Conservation (phyloP, 2,797 vertebrate species). For the Cynodonichthys magdalenae region DNA sequence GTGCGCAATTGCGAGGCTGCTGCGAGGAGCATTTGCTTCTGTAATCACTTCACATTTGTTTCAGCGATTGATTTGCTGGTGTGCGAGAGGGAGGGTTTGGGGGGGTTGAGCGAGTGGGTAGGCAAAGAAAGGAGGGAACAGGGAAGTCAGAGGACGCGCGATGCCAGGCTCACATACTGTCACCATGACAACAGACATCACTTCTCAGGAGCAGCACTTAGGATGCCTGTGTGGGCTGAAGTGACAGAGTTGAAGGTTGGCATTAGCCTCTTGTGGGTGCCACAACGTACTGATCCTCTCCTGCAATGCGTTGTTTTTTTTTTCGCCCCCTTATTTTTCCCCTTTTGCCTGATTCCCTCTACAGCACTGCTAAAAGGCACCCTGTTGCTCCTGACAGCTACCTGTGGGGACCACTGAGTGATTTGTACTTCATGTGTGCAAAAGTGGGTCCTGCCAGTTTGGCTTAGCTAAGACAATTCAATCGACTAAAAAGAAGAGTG, state of each 20-base stretch:
- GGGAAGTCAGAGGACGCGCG: conserved; percentile 69
- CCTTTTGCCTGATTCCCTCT: conserved; percentile 20
- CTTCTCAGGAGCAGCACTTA: conserved; percentile 78
- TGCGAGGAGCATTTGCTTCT: conserved; percentile 60
- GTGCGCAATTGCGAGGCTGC: conserved; percentile 55
- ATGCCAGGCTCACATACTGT: conserved; percentile 73
- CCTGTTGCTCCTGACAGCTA: conserved; percentile 45
- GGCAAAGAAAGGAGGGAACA: conserved; percentile 33
- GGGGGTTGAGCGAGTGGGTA: conserved; percentile 59
- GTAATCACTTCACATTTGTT: conserved; percentile 80
- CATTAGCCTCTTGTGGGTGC: conserved; percentile 70
- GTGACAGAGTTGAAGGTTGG: conserved; percentile 71
- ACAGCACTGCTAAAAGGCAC: conserved; percentile 30
- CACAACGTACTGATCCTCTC: conserved; percentile 49
- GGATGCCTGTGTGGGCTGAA: conserved; percentile 79
- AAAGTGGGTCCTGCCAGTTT: conserved; percentile 69
- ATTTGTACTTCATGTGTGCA: conserved; percentile 64
- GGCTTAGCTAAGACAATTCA: conserved; percentile 69
- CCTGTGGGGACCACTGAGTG: conserved; percentile 43
- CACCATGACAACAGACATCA: conserved; percentile 86
- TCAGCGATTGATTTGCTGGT: conserved; percentile 73
- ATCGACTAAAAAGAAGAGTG: conserved; percentile 36
- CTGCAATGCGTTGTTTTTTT: neutral
- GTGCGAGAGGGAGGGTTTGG: conserved; percentile 61
- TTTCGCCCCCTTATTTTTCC: neutral